Conservation (phyloP, 2,888 invertebrate genomes). For the Cantharis lateralis region DNA sequence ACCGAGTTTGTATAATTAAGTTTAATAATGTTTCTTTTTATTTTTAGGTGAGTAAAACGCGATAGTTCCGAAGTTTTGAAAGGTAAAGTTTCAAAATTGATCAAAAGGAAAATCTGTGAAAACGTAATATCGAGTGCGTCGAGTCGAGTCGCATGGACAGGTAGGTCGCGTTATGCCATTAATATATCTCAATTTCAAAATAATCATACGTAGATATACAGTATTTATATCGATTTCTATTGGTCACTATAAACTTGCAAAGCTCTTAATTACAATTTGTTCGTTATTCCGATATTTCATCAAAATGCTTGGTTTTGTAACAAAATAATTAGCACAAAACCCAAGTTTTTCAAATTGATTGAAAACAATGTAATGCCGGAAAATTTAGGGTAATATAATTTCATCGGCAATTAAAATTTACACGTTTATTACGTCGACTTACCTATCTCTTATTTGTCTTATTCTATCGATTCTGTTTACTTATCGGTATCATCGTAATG, state of each 20-base stretch:
- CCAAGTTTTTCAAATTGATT: not conserved
- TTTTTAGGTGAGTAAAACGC: not conserved
- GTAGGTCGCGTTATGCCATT: not conserved
- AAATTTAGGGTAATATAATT: not conserved
- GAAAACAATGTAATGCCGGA: not conserved
- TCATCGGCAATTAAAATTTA: not conserved
- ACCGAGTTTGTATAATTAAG: no score
- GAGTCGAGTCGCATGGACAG: not conserved
- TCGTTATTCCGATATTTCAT: not conserved
- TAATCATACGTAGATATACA: not conserved
- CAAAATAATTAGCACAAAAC: not conserved
- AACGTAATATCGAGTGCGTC: not conserved
- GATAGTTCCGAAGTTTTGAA: not conserved
- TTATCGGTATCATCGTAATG: slow-evolving; percentile 18
- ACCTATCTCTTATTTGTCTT: not conserved
- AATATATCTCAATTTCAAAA: not conserved
- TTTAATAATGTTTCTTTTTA: not conserved
- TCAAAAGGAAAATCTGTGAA: not conserved
- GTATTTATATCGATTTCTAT: not conserved
- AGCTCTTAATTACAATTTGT: not conserved
- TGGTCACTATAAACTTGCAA: not conserved
- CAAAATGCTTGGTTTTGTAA: not conserved
- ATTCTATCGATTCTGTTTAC: slow-evolving; percentile 3
- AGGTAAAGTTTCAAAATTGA: not conserved
- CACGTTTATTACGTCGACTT: not conserved